Evolutionary conservation across 2,113 vertebrate species (phyloP).

Genomic region (Aramus guarauna): DNA sequence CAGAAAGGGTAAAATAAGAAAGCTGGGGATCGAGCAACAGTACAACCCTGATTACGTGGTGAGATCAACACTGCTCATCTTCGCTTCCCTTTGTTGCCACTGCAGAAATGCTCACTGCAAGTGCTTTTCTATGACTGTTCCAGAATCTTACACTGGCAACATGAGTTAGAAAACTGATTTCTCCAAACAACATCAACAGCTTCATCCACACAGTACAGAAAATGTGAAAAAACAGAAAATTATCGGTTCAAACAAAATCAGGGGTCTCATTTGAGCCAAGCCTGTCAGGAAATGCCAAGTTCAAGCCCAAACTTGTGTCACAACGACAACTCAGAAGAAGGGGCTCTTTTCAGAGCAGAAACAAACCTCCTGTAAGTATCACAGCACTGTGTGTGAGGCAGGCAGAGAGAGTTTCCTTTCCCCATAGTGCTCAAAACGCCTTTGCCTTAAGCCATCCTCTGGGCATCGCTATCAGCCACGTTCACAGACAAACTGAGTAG

Average conservation of each 20-base stretch:
- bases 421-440: fast-evolving
- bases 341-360: background rate
- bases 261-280: background rate
- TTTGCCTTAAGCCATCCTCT: background rate
- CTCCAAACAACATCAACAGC: background rate
- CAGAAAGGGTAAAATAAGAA: background rate
- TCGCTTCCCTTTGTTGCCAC: background rate
- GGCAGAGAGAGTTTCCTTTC: background rate
- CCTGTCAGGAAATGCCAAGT: background rate
- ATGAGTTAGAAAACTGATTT: background rate
- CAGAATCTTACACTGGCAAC: background rate
- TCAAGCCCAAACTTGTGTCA: background rate
- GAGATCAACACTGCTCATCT: background rate
- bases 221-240: background rate
- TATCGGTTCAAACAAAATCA: background rate
- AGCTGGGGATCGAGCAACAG: background rate
- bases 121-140: background rate
- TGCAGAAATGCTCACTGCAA: background rate
- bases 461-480: background rate
- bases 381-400: fast-evolving
- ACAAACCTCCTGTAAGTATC: background rate
- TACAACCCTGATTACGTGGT: background rate
- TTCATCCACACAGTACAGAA: background rate
- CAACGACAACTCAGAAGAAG: background rate
- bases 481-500: background rate